Conservation (phyloP, 2,797 vertebrate genomes). For the Gallinago nigripennis region DNA sequence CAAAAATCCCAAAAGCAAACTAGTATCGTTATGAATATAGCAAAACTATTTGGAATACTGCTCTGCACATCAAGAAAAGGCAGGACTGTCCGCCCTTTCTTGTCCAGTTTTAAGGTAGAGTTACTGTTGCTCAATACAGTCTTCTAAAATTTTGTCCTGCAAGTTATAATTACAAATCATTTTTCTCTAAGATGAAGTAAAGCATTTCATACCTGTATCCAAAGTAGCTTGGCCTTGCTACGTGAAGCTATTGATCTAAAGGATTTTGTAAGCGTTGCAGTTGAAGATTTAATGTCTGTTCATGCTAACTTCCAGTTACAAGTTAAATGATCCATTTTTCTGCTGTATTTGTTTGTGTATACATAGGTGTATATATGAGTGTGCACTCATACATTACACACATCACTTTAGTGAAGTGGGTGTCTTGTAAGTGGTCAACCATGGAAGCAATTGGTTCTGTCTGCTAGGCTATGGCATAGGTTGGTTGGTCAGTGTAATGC, state of each 20-base stretch:
- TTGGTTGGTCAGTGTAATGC: not conserved
- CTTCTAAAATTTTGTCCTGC: not conserved
- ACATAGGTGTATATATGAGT: accelerated
- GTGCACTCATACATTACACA: not conserved
- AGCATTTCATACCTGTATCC: not conserved
- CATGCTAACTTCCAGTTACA: not conserved
- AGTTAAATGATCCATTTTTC: not conserved
- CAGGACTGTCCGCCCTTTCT: not conserved
- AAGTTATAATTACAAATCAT: not conserved
- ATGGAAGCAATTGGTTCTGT: not conserved
- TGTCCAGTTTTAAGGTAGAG: not conserved
- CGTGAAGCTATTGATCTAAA: not conserved
- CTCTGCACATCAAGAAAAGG: not conserved
- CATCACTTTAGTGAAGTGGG: not conserved
- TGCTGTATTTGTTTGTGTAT: not conserved
- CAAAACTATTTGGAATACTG: not conserved
- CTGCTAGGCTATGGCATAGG: not conserved
- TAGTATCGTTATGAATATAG: not conserved
- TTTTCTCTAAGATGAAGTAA: not conserved
- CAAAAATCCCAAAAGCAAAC: not conserved
- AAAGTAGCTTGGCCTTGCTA: not conserved
- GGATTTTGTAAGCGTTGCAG: not conserved
- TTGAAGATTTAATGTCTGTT: not conserved
- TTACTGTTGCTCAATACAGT: not conserved
- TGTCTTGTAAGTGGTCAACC: not conserved